phyloP scores from a whole-genome alignment of 2,797 vertebrate species.

The Arrhamphus sclerolepis region DNA sequence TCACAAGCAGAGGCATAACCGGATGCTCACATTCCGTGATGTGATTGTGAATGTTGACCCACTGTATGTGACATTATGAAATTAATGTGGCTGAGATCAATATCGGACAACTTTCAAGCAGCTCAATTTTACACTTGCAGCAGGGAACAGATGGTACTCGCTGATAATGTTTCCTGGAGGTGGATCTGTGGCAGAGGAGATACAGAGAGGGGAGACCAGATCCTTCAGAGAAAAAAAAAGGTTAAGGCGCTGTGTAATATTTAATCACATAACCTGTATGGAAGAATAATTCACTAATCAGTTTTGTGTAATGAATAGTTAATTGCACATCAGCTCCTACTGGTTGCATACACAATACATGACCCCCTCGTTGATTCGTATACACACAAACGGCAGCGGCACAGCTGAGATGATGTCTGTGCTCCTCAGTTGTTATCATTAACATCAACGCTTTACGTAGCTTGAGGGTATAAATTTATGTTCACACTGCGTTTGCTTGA shows the following conservation, averaged over 20 bases:
- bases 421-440: slow-evolving; percentile 47
- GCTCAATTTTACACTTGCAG: slow-evolving; percentile 78
- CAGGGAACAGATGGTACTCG: slow-evolving; percentile 74
- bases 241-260: slow-evolving; percentile 48
- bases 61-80: slow-evolving; percentile 62
- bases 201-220: slow-evolving; percentile 44
- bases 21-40: slow-evolving; percentile 45
- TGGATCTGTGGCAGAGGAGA: slow-evolving; percentile 55
- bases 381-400: slow-evolving; percentile 42
- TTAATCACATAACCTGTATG: slow-evolving; percentile 55
- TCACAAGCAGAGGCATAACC: slow-evolving; percentile 32
- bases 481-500: slow-evolving; percentile 56
- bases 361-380: slow-evolving; percentile 46
- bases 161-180: slow-evolving; percentile 71
- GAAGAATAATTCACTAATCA: slow-evolving; percentile 69
- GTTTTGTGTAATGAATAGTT: slow-evolving; percentile 72
- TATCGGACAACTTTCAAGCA: slow-evolving; percentile 72
- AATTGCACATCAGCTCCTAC: slow-evolving; percentile 62
- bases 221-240: slow-evolving; percentile 50
- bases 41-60: slow-evolving; percentile 59
- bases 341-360: slow-evolving; percentile 58
- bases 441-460: slow-evolving; percentile 48
- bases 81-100: slow-evolving; percentile 73
- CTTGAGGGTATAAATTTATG: slow-evolving; percentile 58
- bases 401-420: slow-evolving; percentile 40